Evolutionary conservation across 2,797 vertebrate genomes (phyloP).

Genomic region (Botia kubotai): DNA sequence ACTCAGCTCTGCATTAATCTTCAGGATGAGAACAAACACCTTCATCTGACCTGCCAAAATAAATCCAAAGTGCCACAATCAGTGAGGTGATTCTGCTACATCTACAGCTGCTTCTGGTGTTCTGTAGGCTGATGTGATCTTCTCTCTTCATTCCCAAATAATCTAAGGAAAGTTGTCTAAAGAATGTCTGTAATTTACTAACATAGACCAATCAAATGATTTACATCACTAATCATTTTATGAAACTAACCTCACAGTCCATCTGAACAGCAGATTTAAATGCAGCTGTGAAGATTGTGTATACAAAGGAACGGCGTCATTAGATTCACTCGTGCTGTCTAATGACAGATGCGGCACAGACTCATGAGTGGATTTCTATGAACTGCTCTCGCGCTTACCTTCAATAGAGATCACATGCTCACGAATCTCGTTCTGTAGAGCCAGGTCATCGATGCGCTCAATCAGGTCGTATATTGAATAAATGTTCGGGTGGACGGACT

Average conservation of each 20-base stretch:
- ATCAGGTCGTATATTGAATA: constrained; percentile 98
- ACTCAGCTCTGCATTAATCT: constrained; percentile 3
- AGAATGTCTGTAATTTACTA: not conserved
- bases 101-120: not conserved
- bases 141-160: not conserved
- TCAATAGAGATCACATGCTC: constrained; percentile 98
- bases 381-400: constrained; percentile 79
- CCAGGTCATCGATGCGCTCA: constrained; percentile 95
- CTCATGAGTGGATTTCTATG: not conserved
- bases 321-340: not conserved
- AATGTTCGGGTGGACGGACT: constrained; percentile 97
- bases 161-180: constrained; percentile 4
- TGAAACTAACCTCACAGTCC: not conserved
- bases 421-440: constrained; percentile 96
- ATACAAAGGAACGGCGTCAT: not conserved
- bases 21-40: not conserved
- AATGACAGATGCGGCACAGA: constrained; percentile 1
- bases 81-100: not conserved
- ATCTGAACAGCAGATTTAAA: not conserved
- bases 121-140: not conserved
- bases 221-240: not conserved
- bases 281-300: not conserved
- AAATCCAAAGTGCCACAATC: constrained; percentile 23
- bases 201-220: not conserved
- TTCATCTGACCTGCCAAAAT: constrained; percentile 5